Evolutionary conservation across 2,113 vertebrate species (phyloP).

Genomic region (Chionomys nivalis): DNA sequence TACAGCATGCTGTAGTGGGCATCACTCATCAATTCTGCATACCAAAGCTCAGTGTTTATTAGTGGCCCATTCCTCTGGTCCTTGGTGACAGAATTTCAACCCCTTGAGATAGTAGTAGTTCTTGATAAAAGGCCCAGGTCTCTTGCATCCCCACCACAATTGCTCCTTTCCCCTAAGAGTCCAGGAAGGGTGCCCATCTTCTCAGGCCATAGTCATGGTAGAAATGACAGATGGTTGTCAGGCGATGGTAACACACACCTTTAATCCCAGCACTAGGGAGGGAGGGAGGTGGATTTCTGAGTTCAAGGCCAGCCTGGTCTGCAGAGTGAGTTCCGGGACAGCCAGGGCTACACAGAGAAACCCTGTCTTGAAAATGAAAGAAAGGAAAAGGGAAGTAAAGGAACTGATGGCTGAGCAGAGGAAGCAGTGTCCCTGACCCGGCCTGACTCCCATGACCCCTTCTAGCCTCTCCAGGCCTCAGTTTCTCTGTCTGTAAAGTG

Average conservation of each 20-base stretch:
- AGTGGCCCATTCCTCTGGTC: not conserved
- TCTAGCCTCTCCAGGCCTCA: not conserved
- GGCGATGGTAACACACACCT: not conserved
- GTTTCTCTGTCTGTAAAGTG: not conserved
- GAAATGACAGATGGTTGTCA: accelerated
- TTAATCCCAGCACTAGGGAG: not conserved
- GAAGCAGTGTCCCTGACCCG: not conserved
- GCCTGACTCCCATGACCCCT: not conserved
- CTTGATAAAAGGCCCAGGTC: not conserved
- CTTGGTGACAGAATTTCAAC: not conserved
- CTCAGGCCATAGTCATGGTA: not conserved
- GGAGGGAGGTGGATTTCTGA: not conserved
- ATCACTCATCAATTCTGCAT: not conserved
- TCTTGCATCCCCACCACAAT: not conserved
- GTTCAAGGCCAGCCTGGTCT: not conserved
- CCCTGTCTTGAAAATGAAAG: not conserved
- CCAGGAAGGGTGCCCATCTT: not conserved
- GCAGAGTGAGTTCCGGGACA: not conserved
- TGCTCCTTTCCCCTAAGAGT: not conserved
- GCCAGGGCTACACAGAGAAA: not conserved
- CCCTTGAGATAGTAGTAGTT: not conserved
- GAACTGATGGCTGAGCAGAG: not conserved
- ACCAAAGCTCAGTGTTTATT: no score
- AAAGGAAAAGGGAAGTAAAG: not conserved
- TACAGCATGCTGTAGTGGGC: no score